A percentile compares a stretch with the other conserved stretches of the same genome.
Evolutionary conservation across 2,797 vertebrate species (phyloP).

Genomic region (Lithobates sylvaticus): DNA sequence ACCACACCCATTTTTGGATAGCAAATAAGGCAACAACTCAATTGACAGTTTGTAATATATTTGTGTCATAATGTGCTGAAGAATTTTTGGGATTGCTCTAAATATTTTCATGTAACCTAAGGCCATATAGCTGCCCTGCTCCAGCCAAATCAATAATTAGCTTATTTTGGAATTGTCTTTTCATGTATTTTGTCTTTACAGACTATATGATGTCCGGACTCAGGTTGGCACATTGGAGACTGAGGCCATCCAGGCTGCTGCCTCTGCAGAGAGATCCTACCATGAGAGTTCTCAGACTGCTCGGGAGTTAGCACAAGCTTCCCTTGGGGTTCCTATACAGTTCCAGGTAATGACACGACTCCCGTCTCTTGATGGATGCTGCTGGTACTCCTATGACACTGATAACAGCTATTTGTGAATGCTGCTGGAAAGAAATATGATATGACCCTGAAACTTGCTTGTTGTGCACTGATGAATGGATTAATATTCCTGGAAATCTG

Average conservation of each 20-base stretch:
- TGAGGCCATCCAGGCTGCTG: slow-evolving; percentile 65
- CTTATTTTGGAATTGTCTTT: background rate
- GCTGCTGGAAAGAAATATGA: background rate
- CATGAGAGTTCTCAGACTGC: slow-evolving; percentile 70
- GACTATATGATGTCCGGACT: slow-evolving; percentile 68
- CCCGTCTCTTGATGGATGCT: background rate
- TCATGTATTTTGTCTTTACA: slow-evolving; percentile 50
- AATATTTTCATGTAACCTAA: too few relatives aligned
- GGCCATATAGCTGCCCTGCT: background rate
- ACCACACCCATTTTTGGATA: too few relatives aligned
- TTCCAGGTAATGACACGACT: slow-evolving; percentile 72
- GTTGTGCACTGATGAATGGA: background rate
- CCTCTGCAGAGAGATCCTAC: slow-evolving; percentile 68
- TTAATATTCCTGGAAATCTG: background rate
- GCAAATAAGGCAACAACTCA: too few relatives aligned
- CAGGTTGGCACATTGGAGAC: slow-evolving; percentile 68
- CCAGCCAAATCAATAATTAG: background rate
- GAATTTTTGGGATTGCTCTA: too few relatives aligned
- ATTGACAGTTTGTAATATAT: too few relatives aligned
- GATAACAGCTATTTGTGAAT: background rate
- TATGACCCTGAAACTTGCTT: background rate
- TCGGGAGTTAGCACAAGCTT: slow-evolving; percentile 65
- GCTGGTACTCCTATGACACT: background rate
- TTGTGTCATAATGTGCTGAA: too few relatives aligned
- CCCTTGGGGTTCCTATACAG: background rate